Percentiles rank a stretch among this genome's conserved stretches.
These are phyloP conservation scores for Eurytoma californica DNA, from an alignment of 2,888 invertebrate genomes.

Conservation along the genomic window DNA sequence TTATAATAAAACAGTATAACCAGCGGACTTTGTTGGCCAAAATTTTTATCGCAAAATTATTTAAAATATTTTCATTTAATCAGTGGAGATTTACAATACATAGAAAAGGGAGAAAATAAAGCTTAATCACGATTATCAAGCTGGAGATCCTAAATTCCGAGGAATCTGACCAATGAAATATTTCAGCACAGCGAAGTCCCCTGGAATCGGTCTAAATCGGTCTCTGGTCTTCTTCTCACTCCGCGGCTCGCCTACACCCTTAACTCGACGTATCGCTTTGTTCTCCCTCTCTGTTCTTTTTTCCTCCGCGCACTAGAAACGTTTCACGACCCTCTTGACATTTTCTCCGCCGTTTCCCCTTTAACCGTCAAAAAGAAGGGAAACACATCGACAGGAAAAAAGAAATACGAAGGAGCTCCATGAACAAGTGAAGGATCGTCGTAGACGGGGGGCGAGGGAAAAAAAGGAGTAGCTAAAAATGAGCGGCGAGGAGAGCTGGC, in stretches of 20 bases:
- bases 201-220: neutral
- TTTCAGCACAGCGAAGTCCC: neutral
- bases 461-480: neutral
- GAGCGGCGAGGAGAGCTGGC: neutral
- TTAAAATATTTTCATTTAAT: no score
- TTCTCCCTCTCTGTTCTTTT: neutral
- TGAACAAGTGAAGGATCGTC: slow-evolving; percentile 24
- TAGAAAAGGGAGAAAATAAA: no score
- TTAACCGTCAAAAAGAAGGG: neutral
- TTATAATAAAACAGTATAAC: no score
- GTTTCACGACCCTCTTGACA: neutral
- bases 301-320: neutral
- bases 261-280: neutral
- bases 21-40: no score
- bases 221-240: neutral
- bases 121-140: neutral
- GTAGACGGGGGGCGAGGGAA: neutral
- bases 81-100: no score
- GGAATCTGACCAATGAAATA: neutral
- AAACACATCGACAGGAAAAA: slow-evolving; percentile 2
- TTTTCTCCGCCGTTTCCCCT: slow-evolving; percentile 16
- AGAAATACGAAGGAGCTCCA: neutral
- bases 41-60: no score
- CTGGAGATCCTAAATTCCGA: neutral
- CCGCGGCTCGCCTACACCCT: neutral